A percentile compares a stretch with the other conserved stretches of the same genome.
Evolutionary conservation across 1,140 invertebrate genomes (phyloP).

Genomic region (Drosophila busckii): DNA sequence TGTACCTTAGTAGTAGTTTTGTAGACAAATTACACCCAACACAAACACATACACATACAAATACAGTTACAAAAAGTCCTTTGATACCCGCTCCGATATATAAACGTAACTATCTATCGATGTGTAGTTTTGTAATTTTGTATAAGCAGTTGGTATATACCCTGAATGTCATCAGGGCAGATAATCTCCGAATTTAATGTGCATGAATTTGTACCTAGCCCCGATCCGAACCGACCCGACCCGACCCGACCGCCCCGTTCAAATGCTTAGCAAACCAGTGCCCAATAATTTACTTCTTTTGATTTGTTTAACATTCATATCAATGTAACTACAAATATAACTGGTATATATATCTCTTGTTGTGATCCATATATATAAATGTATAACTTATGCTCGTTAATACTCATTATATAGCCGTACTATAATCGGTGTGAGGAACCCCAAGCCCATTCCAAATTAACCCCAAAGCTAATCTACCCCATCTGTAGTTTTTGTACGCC

Average conservation of each 20-base stretch:
- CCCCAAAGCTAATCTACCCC: not conserved
- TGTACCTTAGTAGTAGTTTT: constrained; percentile 75
- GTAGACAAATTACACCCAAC: constrained; percentile 44
- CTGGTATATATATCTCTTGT: constrained; percentile 23
- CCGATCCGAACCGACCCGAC: constrained; percentile 4
- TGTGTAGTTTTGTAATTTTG: constrained; percentile 54
- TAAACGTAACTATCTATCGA: constrained; percentile 28
- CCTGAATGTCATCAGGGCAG: no score
- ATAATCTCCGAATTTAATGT: no score
- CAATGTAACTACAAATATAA: no score
- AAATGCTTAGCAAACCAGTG: constrained; percentile 10
- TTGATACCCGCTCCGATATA: not conserved
- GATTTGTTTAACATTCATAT: no score
- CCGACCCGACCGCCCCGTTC: not conserved
- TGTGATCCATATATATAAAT: constrained; percentile 35
- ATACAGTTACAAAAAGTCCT: constrained; percentile 18
- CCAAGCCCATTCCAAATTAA: constrained; percentile 2
- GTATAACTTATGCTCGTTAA: constrained; percentile 14
- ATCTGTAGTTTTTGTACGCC: constrained; percentile 10
- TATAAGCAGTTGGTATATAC: constrained; percentile 13
- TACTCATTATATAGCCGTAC: constrained; percentile 16
- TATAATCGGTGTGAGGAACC: constrained; percentile 37
- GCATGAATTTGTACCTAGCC: constrained; percentile 35
- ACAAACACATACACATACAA: constrained; percentile 1
- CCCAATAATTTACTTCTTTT: constrained; percentile 30